A percentile compares a stretch with the other conserved stretches of the same genome.
Conservation (phyloP, 1,140 invertebrate genomes). For the Cepaea nemoralis region DNA sequence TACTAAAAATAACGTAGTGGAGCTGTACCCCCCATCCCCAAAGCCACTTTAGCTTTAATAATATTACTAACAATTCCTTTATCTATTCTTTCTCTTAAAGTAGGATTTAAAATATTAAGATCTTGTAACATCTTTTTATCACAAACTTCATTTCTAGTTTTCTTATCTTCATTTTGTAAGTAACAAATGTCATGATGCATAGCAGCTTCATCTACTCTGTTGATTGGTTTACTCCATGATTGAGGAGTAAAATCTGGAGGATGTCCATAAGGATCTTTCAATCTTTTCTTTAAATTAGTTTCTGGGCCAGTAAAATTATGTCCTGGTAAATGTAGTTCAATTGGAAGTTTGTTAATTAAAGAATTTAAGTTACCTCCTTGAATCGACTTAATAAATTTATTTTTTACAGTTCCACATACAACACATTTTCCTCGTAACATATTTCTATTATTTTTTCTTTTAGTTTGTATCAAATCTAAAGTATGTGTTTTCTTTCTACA, state of each 20-base stretch:
- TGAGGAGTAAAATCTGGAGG: not conserved
- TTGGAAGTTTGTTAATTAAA: not conserved
- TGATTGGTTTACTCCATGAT: constrained; percentile 4
- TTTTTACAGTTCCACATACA: too few species aligned
- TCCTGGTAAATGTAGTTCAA: constrained; percentile 1
- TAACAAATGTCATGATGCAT: not conserved
- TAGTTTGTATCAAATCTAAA: too few species aligned
- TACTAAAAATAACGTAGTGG: too few species aligned
- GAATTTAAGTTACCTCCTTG: not conserved
- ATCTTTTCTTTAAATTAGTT: constrained; percentile 12
- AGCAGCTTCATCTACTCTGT: not conserved
- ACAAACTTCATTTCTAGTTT: constrained; percentile 9
- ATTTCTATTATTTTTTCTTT: too few species aligned
- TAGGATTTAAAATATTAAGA: not conserved
- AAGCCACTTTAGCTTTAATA: not conserved
- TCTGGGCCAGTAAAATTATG: not conserved
- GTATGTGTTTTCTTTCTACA: too few species aligned
- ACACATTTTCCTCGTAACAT: too few species aligned
- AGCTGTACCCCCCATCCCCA: not conserved
- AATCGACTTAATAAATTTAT: too few species aligned
- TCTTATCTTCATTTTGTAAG: constrained; percentile 8
- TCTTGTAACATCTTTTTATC: constrained; percentile 13
- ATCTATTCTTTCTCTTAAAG: not conserved
- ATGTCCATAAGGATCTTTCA: not conserved
- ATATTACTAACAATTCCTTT: not conserved